Evolutionary conservation across 2,888 invertebrate species (phyloP), one percentile per base, ranked within the genome.

Genomic region (Blastobasis adustella): DNA sequence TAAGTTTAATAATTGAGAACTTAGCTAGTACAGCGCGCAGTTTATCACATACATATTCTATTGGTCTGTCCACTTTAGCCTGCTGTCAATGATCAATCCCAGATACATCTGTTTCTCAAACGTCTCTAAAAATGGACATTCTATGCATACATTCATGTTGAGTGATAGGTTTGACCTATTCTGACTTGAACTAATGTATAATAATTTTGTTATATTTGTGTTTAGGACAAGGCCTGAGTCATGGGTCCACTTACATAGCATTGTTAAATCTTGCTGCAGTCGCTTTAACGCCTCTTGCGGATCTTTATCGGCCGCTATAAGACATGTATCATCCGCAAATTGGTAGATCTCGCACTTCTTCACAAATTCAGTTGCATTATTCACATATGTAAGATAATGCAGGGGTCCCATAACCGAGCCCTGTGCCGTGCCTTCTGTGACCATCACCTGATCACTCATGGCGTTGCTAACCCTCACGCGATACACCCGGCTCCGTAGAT

Each of bases 311-410:
- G 57, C 57, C 23, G 59, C 53, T 51, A 63, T n/a, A 1, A 60
- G 47, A 37, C 62, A 59, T 1, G 59, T 62, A 45, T 57, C 60
- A 39, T 62, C 60, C 10, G 60, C 58, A 10, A 54, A 60, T 45
- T 58, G 59, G 37, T 53, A 60, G 1, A 54, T 52, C 6, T 52
- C 49, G 48, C 56, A 54, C 8, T 50, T 37, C 9, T 45, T 10
- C 38, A 49, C 40, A 37, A 42, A 10, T 10, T 55, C 53, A 0
- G 10, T 23, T 6, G 51, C 10, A 10, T 47, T 49, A 10, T 60
- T 58, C 0, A 55, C 60, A 37, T 60, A 60, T 1, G 54, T 50
- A 1, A 58, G 40, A 44, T 56, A 60, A 43, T 53, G 44, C 5
- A 54, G 39, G 0, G 56, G 54, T 2, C 54, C 56, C 0, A 55